Base-by-base conservation (phyloP, 2,113 vertebrate genomes). In the human (Homo sapiens) region DNA sequence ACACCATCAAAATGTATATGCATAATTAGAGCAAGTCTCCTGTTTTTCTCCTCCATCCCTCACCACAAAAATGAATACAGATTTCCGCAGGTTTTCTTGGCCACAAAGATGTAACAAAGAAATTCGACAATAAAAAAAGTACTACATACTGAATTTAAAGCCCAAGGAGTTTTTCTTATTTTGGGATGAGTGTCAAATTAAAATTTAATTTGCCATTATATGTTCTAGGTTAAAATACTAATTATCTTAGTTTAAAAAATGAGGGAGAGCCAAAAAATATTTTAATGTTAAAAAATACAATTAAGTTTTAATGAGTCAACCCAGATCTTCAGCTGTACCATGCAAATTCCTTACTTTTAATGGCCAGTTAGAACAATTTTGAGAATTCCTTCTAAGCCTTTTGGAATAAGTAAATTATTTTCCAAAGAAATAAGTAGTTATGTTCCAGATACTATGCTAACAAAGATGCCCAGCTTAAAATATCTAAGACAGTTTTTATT, bases 381-480 rank as follows among this genome's bases (percentile, higher is more conserved):
- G 98, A 98, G 97, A 98, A 96, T 97, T 98, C 97, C 95, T 98
- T 98, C 97, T 97, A 98, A 98, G 97, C 87, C 97, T 98, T 98
- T 96, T 93, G 38, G 96, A 96, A 52, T 64, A 98, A 95, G 94
- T 85, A 94, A 96, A 86, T 93, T 84, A 90, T 83, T 98, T 97
- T 98, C 52, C 72, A 97, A 82, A 96, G 87, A 98, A 98, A 95
- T 43, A 43, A 43, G 43, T 43, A 43, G 43, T 43, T 43, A 43
- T 43, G 43, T 43, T 43, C 43, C 43, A 6, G 43, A 43, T 43
- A 43, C 43, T 43, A 43, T 43, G 43, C 43, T 43, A 43, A 43
- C 43, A 43, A 43, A 43, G 6, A 43, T 43, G 83, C 50, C 86
- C 89, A 84, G 13, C 35, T 90, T 25, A 92, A 95, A 98, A 40